Base-by-base conservation (phyloP, 1,140 invertebrate genomes). In the Saxidomus purpurata region DNA sequence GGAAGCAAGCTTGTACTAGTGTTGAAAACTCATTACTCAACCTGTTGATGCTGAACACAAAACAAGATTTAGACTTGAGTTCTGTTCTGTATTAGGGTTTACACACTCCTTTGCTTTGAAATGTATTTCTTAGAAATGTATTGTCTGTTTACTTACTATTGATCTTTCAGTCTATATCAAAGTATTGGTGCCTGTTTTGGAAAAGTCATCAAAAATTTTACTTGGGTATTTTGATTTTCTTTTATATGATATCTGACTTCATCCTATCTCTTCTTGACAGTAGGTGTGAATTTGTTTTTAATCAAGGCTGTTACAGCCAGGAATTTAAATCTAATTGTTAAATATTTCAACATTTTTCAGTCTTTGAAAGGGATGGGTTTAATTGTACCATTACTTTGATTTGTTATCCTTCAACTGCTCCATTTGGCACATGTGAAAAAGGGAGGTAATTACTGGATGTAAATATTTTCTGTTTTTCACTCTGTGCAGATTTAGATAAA, bases 171-270 rank as follows among this genome's bases (percentile, higher is more conserved):
- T 36, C 9, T 34, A 55, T 79, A 25, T 79, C n/a, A 49, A 76
- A 79, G 49, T 49, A 79, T 55, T 52, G 76, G 76, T 59, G 55
- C 76, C 19, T n/a, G n/a, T n/a, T n/a, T n/a, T n/a, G n/a, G n/a
- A n/a, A n/a, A n/a, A n/a, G n/a, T n/a, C n/a, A n/a, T n/a, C n/a
- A n/a, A n/a, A n/a, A n/a, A n/a, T n/a, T n/a, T n/a, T n/a, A n/a
- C n/a, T n/a, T n/a, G n/a, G n/a, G n/a, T n/a, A n/a, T n/a, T n/a
- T n/a, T n/a, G n/a, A n/a, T n/a, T n/a, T n/a, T n/a, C n/a, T n/a
- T n/a, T n/a, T n/a, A n/a, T n/a, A n/a, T n/a, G n/a, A n/a, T n/a
- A n/a, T n/a, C n/a, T n/a, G n/a, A n/a, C n/a, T n/a, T n/a, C n/a
- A n/a, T n/a, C n/a, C n/a, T n/a, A n/a, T n/a, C n/a, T n/a, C n/a